Base-by-base conservation (phyloP, 2,113 vertebrate species). In the Charina bottae region DNA sequence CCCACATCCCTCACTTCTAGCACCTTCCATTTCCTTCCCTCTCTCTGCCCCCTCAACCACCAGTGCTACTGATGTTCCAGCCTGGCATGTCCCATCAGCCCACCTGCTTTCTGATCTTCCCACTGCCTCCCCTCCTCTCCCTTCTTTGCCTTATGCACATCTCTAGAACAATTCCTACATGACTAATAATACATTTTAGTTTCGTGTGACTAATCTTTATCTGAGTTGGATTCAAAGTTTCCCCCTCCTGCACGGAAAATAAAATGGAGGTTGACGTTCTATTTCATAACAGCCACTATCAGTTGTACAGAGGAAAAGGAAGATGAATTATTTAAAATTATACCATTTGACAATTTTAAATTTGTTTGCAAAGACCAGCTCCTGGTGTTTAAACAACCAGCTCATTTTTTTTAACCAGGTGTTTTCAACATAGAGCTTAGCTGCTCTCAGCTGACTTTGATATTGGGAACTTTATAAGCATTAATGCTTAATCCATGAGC, bases 331-430 rank as follows among this genome's bases (percentile, higher is more conserved):
- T 59, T 90, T 91, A 86, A 42, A 94, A 83, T 92, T 91, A 62
- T 28, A 89, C 13, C 8, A 58, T 55, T 93, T 91, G 24, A 53
- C 24, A 90, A 92, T 90, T 26, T 90, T 33, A n/a, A 91, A 68
- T 13, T 92, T 86, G 89, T 90, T 86, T 11, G 56, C 93, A 94
- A 17, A 21, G 83, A n/a, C 23, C 86, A 92, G 10, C 93, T 91
- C 85, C 90, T 88, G 58, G 6, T n/a, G 85, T 55, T 59, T 93
- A 86, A 96, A 92, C 89, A 94, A 94, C 4, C 10, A 0, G 46
- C 46, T 95, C 92, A 91, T 87, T 83, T 89, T 92, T 94, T 95
- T 42, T 42, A 42, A 56, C 53, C 93, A 94, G 96, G 85, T 87
- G 72, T 91, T 92, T 90, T 94, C 84, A 94, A 84, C 24, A 85